Evolutionary conservation across 2,797 vertebrate genomes (phyloP), one percentile per base, ranked within the genome.

Genomic region (Sebastes nivosus): DNA sequence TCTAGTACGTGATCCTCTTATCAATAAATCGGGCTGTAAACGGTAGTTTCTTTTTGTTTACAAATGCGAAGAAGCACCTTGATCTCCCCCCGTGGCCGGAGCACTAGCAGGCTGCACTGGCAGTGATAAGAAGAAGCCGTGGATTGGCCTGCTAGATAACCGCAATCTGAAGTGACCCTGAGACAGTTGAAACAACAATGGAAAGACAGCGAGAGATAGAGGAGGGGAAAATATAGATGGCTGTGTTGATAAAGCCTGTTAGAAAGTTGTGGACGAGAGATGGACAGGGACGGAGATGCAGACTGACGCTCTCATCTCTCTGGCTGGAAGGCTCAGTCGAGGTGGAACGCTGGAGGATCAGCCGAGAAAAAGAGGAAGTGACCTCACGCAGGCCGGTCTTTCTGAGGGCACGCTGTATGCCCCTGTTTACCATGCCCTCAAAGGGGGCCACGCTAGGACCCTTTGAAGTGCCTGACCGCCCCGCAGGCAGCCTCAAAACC

Each of bases 121-220:
- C 67, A 57, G 84, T 12, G 94, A 95, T 96, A 95, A 95, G 93
- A 95, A 95, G 93, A 84, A 78, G 82, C 86, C 30, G 79, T 82
- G 54, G 92, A 95, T 93, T 84, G 88, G 70, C 36, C 72, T 3
- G 86, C 10, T 2, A 82, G 94, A 96, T 95, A 95, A 91, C 81
- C 34, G 74, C 46, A 80, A 93, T 92, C 91, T 86, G 80, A 94
- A 92, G 83, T 89, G 88, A 92, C 89, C 92, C 86, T 72, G 79
- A 87, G 76, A 91, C 84, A 42, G 91, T 84, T 90, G 69, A 89
- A 89, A 73, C 82, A 64, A 81, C 82, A 74, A 82, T 68, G 75
- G 85, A 82, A 54, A 80, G 83, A 86, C 54, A 9, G 55, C 6
- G 38, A 67, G 63, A 66, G 83, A 82, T 72, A 12, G 73, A 70